A percentile compares a stretch with the other conserved stretches of the same genome.
Conservation (phyloP, 1,140 invertebrate genomes). For the Oryctes rhinoceros region DNA sequence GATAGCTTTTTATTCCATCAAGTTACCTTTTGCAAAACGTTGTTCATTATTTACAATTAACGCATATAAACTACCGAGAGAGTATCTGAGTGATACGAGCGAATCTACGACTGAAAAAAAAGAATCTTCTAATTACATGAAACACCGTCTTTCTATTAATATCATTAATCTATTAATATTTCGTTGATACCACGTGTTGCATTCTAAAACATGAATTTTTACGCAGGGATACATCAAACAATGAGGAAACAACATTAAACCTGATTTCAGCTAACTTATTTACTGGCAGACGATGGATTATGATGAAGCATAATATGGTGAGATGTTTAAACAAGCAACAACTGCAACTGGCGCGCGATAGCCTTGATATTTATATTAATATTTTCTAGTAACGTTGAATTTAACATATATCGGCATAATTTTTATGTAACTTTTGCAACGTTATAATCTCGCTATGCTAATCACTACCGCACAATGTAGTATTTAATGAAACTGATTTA, state of each 20-base stretch:
- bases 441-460: neutral
- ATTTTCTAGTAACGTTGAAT: neutral
- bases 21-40: too few relatives aligned
- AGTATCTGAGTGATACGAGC: too few relatives aligned
- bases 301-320: neutral
- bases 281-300: conserved; percentile 5
- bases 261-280: neutral
- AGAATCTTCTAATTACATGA: too few relatives aligned
- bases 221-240: neutral
- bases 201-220: too few relatives aligned
- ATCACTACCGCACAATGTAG: neutral
- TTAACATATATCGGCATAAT: neutral
- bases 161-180: too few relatives aligned
- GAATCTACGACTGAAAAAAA: too few relatives aligned
- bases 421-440: neutral
- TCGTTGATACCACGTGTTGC: too few relatives aligned
- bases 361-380: neutral
- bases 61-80: too few relatives aligned
- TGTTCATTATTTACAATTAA: too few relatives aligned
- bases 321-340: neutral
- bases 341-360: neutral
- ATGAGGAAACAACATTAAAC: neutral
- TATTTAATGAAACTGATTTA: neutral
- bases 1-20: too few relatives aligned
- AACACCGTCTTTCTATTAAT: too few relatives aligned